These are phyloP conservation scores for Oreochromis grahami DNA, from an alignment of 2,797 vertebrate species.

Conservation along the genomic window DNA sequence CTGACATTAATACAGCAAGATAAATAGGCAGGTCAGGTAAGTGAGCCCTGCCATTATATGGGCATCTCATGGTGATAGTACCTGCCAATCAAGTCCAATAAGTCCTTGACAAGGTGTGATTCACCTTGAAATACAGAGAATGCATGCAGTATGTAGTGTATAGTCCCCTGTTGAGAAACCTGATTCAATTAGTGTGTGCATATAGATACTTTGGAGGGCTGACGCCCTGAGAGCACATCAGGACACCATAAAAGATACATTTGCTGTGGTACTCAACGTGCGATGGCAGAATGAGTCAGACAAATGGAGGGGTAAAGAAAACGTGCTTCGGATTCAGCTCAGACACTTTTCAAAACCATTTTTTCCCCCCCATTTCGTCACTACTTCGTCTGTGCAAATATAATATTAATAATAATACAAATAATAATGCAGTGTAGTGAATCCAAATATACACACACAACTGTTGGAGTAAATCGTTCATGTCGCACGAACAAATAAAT, in stretches of 20 bases:
- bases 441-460: background rate
- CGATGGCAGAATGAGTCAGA: conserved; percentile 47
- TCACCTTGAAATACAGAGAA: conserved; percentile 66
- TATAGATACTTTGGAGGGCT: conserved; percentile 37
- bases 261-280: conserved; percentile 37
- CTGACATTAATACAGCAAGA: conserved; percentile 97
- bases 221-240: conserved; percentile 23
- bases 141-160: conserved; percentile 28
- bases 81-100: conserved; percentile 87
- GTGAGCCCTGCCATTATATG: conserved; percentile 80
- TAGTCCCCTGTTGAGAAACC: conserved; percentile 13
- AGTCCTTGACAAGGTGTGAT: conserved; percentile 70
- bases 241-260: conserved; percentile 44
- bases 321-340: conserved; percentile 15
- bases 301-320: conserved; percentile 41
- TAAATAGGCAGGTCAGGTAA: conserved; percentile 90
- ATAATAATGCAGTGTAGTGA: background rate
- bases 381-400: conserved; percentile 31
- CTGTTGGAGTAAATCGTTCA: background rate
- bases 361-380: conserved; percentile 44
- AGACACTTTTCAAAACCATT: conserved; percentile 40
- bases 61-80: conserved; percentile 85
- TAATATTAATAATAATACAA: background rate
- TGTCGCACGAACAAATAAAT: background rate
- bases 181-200: conserved; percentile 47